Evolutionary conservation across 2,113 vertebrate genomes (phyloP).

Genomic region (Nothoprocta pentlandii): DNA sequence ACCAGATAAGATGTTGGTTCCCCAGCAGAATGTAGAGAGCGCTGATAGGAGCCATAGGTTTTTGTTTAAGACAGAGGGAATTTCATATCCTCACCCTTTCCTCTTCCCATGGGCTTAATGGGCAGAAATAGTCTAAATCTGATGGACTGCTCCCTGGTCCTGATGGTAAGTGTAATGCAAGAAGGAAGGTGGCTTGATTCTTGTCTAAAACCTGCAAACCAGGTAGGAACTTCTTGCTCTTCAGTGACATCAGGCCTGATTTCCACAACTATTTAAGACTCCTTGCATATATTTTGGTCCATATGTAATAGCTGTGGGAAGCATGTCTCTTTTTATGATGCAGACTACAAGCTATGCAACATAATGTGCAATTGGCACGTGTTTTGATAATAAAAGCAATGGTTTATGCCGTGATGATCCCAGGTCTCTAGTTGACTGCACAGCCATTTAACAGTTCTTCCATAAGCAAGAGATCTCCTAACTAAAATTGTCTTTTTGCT

Average conservation of each 20-base stretch:
- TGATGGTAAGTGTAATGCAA: not conserved
- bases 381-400: not conserved
- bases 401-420: not conserved
- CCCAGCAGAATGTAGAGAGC: not conserved
- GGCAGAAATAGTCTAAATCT: not conserved
- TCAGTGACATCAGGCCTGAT: not conserved
- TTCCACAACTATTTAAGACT: not conserved
- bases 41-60: not conserved
- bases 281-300: accelerated
- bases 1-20: not conserved
- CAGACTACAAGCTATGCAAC: not conserved
- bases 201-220: not conserved
- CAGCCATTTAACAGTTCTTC: not conserved
- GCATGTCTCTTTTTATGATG: accelerated
- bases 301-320: not conserved
- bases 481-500: not conserved
- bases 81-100: not conserved
- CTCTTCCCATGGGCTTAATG: not conserved
- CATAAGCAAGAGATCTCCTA: not conserved
- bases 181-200: not conserved
- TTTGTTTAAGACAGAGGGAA: not conserved
- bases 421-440: not conserved
- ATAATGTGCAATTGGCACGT: accelerated
- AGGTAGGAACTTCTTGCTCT: not conserved
- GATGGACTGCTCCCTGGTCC: not conserved